Percentiles rank a stretch among this genome's conserved stretches.
These are phyloP conservation scores for Tyto alba DNA, from an alignment of 2,113 vertebrate species.

Conservation along the genomic window DNA sequence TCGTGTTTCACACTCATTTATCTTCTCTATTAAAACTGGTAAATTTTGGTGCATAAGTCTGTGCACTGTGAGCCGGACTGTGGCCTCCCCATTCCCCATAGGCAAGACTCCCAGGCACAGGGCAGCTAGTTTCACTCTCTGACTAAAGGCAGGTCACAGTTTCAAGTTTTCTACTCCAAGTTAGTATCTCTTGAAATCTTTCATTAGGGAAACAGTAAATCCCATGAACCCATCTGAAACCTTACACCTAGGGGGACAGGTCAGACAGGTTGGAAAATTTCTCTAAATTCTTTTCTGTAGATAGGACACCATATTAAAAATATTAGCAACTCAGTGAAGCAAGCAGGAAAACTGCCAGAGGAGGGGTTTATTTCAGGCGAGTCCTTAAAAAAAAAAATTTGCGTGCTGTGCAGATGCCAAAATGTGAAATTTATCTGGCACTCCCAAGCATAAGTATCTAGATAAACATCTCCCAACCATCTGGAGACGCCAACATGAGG, in stretches of 20 bases:
- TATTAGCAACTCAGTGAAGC: not conserved
- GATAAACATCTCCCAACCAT: not conserved
- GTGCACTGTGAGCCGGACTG: not conserved
- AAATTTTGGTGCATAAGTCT: not conserved
- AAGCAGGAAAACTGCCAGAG: not conserved
- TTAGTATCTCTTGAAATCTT: not conserved
- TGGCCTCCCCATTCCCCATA: not conserved
- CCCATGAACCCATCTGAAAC: not conserved
- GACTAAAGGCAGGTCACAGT: not conserved
- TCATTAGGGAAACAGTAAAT: not conserved
- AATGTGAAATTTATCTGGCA: not conserved
- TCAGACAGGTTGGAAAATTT: not conserved
- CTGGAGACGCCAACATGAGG: not conserved
- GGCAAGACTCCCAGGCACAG: not conserved
- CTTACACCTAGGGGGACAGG: not conserved
- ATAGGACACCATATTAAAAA: not conserved
- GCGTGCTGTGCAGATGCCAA: not conserved
- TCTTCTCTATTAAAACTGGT: not conserved
- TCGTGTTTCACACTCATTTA: not conserved
- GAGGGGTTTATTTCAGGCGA: not conserved
- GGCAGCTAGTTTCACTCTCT: not conserved
- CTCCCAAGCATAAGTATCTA: not conserved
- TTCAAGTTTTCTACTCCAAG: not conserved
- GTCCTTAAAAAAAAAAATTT: not conserved
- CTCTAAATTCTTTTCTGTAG: not conserved